Evolutionary conservation across 2,888 invertebrate species (phyloP).

Genomic region (Xestoiulus laeticollis): DNA sequence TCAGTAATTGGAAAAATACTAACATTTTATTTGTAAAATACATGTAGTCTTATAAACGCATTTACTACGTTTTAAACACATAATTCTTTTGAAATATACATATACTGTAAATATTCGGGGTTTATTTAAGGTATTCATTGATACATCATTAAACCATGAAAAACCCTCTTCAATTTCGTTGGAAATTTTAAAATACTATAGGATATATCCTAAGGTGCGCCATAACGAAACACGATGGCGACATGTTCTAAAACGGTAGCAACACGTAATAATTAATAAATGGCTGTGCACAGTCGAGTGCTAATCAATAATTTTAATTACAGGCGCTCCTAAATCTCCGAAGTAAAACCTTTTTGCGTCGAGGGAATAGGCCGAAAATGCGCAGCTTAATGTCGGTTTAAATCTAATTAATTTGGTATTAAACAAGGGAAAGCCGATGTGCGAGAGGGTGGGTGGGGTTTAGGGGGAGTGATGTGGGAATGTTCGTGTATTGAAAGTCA

Average conservation of each 20-base stretch:
- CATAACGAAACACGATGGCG: neutral
- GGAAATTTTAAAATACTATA: neutral
- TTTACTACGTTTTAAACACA: too few relatives aligned
- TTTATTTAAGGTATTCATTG: too few relatives aligned
- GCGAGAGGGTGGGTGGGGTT: neutral
- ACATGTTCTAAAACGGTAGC: neutral
- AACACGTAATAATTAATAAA: conserved; percentile 29
- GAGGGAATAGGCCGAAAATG: conserved; percentile 1
- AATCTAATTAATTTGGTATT: conserved; percentile 37
- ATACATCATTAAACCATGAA: too few relatives aligned
- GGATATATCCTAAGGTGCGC: neutral
- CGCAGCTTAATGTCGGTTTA: conserved; percentile 31
- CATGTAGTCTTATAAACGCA: too few relatives aligned
- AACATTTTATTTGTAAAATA: too few relatives aligned
- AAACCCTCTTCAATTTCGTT: too few relatives aligned
- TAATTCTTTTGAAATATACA: too few relatives aligned
- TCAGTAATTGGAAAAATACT: too few relatives aligned
- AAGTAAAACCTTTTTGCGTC: neutral
- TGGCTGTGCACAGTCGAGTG: neutral
- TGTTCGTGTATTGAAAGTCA: neutral
- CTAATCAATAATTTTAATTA: conserved; percentile 25
- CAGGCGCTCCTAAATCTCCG: neutral
- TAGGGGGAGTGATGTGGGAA: neutral
- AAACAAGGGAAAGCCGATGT: neutral
- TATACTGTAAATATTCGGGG: too few relatives aligned